Base-by-base conservation (phyloP, 2,888 invertebrate species). In the Cryptophagus acutangulus region DNA sequence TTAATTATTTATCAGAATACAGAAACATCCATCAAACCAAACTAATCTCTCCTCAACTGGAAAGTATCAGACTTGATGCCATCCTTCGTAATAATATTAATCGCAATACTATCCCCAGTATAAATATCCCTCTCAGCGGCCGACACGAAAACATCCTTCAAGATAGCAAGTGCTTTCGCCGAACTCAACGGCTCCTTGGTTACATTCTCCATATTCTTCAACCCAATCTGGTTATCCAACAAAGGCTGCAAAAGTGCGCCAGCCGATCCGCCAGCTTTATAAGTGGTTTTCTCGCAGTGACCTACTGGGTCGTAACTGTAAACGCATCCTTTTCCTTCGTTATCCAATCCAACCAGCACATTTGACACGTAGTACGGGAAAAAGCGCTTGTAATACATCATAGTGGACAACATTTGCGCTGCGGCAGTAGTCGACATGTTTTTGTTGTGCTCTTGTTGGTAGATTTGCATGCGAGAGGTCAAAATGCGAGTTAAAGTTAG, bases 341-440 rank as follows among this genome's bases (percentile, higher is more conserved):
- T 80, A 71, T 97, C 95, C 38, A 99, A 66, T 0, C 99, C 99
- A 36, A 90, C 97, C 38, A 99, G 71, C 33, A 97, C 81, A 64
- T 95, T 96, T 17, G 91, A 89, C 14, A 96, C 87, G 64, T 96
- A 99, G 69, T 96, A 97, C 0, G 99, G 99, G 71, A 99, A 99
- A 72, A 99, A 99, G 40, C 99, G 80, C 59, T 92, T 89, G 67
- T 93, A 88, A 66, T 99, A 99, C 55, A 99, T 75, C 75, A 94
- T 85, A 2, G 92, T 94, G 1, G 96, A 90, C 10, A 99, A 71
- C 88, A 99, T 88, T 70, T 97, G 95, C 2, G 97, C 93, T 2
- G 90, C 80, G 1, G 96, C 95, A 37, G 87, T 82, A 0, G 96
- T 91, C 1, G 87, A 77, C 90, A 96, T 96, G 1, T 79, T 75